Conservation (phyloP, 2,113 vertebrate species). For the Pelecanus crispus region DNA sequence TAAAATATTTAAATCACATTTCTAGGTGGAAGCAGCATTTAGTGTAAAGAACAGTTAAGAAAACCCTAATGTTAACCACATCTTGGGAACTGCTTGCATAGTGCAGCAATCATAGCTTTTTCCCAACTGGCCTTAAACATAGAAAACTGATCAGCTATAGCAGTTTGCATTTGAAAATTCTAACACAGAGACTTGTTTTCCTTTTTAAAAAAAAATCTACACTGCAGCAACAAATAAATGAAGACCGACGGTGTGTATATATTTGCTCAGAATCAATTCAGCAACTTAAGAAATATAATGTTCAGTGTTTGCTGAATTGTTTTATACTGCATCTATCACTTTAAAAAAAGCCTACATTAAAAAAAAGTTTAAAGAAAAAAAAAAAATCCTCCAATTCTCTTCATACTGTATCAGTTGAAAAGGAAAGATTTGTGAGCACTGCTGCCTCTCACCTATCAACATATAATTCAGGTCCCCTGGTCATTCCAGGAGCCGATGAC, state of each 20-base stretch:
- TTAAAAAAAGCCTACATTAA: neutral
- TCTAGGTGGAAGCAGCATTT: conserved; percentile 59
- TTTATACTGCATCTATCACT: conserved; percentile 11
- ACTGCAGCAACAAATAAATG: conserved; percentile 42
- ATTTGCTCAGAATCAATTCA: conserved; percentile 46
- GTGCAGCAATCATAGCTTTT: neutral
- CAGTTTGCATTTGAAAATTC: neutral
- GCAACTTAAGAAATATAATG: conserved; percentile 16
- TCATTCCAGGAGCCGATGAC: neutral
- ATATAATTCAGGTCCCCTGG: neutral
- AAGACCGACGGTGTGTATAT: neutral
- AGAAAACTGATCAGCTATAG: neutral
- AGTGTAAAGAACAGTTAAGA: conserved; percentile 60
- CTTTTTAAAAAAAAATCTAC: neutral
- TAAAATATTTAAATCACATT: conserved; percentile 39
- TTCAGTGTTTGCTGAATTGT: conserved; percentile 7
- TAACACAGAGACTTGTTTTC: neutral
- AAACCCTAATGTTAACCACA: neutral
- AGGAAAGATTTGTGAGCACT: neutral
- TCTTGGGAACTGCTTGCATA: neutral
- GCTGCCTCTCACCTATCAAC: neutral
- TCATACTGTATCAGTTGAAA: neutral
- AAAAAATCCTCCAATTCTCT: neutral
- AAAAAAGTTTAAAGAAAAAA: neutral
- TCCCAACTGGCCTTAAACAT: conserved; percentile 3